Percentiles rank a stretch among this genome's conserved stretches.
Evolutionary conservation across 2,113 vertebrate genomes (phyloP).

Genomic region (Setophaga petechia): DNA sequence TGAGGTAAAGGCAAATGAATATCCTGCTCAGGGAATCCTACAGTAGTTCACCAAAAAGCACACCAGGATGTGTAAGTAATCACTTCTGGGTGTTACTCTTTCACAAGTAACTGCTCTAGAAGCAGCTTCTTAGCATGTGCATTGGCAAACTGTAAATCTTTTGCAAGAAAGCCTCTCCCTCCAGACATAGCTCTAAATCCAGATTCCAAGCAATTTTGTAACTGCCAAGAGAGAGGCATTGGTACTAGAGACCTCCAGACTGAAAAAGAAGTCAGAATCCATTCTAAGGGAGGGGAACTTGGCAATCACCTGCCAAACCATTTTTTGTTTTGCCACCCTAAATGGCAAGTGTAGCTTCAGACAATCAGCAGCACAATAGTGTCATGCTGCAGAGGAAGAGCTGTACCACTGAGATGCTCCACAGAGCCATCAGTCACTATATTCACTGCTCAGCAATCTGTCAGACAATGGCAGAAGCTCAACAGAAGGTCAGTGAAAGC

Average conservation of each 20-base stretch:
- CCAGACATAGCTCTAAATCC: background rate
- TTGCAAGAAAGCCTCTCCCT: background rate
- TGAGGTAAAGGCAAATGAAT: background rate
- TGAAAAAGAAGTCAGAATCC: background rate
- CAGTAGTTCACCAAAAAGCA: background rate
- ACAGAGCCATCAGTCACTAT: background rate
- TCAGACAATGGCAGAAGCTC: background rate
- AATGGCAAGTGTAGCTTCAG: background rate
- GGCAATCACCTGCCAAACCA: background rate
- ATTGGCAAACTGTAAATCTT: background rate
- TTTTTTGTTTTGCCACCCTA: background rate
- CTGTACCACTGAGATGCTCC: background rate
- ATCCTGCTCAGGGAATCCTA: background rate
- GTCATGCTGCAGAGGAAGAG: background rate
- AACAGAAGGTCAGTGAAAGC: background rate
- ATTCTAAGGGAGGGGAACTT: background rate
- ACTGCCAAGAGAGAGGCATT: background rate
- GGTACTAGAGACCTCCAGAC: background rate
- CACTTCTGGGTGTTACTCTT: background rate
- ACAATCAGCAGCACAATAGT: background rate
- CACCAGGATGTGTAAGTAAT: background rate
- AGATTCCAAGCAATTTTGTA: background rate
- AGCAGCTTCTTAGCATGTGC: background rate
- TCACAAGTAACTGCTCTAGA: background rate
- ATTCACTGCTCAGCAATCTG: accelerated